Conservation (phyloP, 2,888 invertebrate species). For the Selenia dentaria region DNA sequence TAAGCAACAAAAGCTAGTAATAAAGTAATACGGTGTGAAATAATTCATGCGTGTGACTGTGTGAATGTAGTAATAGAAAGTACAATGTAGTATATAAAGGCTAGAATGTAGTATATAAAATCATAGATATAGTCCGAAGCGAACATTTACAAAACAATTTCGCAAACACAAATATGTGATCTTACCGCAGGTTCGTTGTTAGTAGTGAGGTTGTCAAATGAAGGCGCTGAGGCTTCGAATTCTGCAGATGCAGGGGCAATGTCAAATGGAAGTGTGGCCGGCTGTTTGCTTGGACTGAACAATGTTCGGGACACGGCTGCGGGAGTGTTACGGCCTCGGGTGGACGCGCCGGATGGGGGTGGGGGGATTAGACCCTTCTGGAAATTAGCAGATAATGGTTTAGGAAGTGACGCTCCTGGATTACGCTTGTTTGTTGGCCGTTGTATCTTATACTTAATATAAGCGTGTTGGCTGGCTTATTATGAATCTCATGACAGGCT, state of each 20-base stretch:
- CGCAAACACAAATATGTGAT: not conserved
- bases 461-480: too few relatives aligned
- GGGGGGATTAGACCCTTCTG: slow-evolving; percentile 79
- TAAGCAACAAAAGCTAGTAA: too few relatives aligned
- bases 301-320: slow-evolving; percentile 46
- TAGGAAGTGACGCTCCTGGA: too few relatives aligned
- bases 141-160: not conserved
- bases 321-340: slow-evolving; percentile 62
- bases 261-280: slow-evolving; percentile 61
- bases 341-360: slow-evolving; percentile 60
- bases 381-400: slow-evolving; percentile 13
- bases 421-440: too few relatives aligned
- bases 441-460: too few relatives aligned
- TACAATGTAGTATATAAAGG: too few relatives aligned
- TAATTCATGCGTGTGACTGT: too few relatives aligned
- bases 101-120: too few relatives aligned
- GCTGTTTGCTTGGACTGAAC: slow-evolving; percentile 64
- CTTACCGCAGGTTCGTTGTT: slow-evolving; percentile 58
- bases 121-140: not conserved
- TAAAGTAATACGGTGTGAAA: too few relatives aligned
- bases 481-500: too few relatives aligned
- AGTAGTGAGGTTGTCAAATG: slow-evolving; percentile 51
- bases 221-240: slow-evolving; percentile 56
- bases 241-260: slow-evolving; percentile 55
- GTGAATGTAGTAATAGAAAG: too few relatives aligned